Evolutionary conservation across 2,113 vertebrate species (phyloP).

Genomic region (Cyanoderma ruficeps): DNA sequence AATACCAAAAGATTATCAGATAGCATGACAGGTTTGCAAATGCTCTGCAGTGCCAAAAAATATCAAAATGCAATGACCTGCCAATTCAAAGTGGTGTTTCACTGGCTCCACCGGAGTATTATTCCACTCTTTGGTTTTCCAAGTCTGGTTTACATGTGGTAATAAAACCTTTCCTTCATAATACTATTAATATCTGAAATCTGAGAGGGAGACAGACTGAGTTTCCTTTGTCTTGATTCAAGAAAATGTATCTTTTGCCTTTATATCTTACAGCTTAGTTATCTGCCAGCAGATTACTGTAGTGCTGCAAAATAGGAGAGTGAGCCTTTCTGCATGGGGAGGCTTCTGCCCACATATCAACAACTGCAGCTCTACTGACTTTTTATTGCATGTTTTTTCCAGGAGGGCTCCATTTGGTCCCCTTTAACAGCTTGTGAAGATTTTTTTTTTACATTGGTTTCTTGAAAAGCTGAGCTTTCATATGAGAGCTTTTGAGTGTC

Average conservation of each 20-base stretch:
- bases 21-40: neutral
- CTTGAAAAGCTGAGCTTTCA: neutral
- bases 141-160: neutral
- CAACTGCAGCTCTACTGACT: neutral
- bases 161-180: neutral
- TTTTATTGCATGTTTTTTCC: neutral
- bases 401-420: neutral
- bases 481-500: constrained; percentile 6
- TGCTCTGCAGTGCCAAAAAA: constrained; percentile 7
- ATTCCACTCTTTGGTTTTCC: neutral
- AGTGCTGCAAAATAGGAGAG: neutral
- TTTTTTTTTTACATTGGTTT: neutral
- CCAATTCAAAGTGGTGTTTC: neutral
- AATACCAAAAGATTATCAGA: constrained; percentile 12
- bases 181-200: neutral
- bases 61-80: neutral
- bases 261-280: neutral
- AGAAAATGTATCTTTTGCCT: neutral
- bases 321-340: neutral
- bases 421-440: neutral
- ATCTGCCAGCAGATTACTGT: neutral
- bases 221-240: constrained; percentile 13
- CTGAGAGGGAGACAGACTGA: neutral
- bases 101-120: neutral
- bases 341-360: neutral